Evolutionary conservation across 2,113 vertebrate genomes (phyloP).

Genomic region (Sula dactylatra): DNA sequence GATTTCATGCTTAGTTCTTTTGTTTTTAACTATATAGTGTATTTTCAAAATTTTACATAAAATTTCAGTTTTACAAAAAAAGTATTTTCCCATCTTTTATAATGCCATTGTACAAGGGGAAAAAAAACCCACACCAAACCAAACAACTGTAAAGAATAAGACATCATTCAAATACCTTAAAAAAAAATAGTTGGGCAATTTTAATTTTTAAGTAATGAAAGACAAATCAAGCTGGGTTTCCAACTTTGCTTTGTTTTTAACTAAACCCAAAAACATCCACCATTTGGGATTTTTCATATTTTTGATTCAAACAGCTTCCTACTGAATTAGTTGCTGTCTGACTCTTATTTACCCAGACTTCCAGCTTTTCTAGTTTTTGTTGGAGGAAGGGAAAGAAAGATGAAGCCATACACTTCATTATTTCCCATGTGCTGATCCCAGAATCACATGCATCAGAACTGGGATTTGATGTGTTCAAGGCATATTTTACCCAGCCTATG

Average conservation of each 20-base stretch:
- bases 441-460: not conserved
- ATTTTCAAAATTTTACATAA: slow-evolving; percentile 28
- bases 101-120: not conserved
- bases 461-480: not conserved
- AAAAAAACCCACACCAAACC: rapidly evolving
- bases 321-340: not conserved
- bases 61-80: not conserved
- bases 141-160: not conserved
- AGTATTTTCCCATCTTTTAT: not conserved
- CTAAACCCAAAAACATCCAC: not conserved
- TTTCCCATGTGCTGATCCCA: not conserved
- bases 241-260: not conserved
- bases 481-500: not conserved
- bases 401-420: not conserved
- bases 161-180: not conserved
- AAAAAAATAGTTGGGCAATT: not conserved
- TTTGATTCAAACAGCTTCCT: not conserved
- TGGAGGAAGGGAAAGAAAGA: not conserved
- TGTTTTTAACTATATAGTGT: not conserved
- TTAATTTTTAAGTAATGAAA: not conserved
- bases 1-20: slow-evolving; percentile 66
- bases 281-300: not conserved
- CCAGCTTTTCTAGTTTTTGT: not conserved
- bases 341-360: not conserved
- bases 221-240: not conserved